Conservation (phyloP, 2,113 vertebrate genomes). For the Caranx melampygus region DNA sequence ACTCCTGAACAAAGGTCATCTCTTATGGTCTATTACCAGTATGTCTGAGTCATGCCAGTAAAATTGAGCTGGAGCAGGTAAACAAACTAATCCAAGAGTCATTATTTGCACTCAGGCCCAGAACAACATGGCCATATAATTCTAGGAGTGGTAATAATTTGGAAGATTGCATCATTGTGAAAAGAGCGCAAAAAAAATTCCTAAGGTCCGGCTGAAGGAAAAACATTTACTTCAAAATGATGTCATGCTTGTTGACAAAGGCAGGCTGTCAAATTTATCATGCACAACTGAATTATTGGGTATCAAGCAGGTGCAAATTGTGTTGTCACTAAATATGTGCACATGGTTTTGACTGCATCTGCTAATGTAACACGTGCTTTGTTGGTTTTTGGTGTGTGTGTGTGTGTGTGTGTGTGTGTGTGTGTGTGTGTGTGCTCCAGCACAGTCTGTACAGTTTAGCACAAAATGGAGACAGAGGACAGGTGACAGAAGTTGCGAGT, state of each 20-base stretch:
- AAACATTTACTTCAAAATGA: neutral
- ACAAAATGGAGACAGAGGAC: neutral
- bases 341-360: constrained; percentile 28
- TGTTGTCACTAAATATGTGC: neutral
- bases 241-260: neutral
- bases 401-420: neutral
- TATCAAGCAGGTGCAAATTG: neutral
- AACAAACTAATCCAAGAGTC: constrained; percentile 9
- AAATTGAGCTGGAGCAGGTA: neutral
- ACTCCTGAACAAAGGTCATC: no score
- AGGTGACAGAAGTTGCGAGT: neutral
- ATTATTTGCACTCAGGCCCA: neutral
- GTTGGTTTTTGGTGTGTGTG: neutral
- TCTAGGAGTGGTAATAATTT: neutral
- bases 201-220: neutral
- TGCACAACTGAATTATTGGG: neutral
- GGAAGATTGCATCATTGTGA: constrained; percentile 31
- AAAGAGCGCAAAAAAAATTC: neutral
- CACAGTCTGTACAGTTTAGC: neutral
- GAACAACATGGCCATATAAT: neutral
- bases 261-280: neutral
- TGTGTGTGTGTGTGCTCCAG: neutral
- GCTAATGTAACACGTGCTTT: neutral
- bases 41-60: neutral
- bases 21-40: no score